Evolutionary conservation across 2,113 vertebrate genomes (phyloP).

Genomic region (Coptodon bakossiorum): DNA sequence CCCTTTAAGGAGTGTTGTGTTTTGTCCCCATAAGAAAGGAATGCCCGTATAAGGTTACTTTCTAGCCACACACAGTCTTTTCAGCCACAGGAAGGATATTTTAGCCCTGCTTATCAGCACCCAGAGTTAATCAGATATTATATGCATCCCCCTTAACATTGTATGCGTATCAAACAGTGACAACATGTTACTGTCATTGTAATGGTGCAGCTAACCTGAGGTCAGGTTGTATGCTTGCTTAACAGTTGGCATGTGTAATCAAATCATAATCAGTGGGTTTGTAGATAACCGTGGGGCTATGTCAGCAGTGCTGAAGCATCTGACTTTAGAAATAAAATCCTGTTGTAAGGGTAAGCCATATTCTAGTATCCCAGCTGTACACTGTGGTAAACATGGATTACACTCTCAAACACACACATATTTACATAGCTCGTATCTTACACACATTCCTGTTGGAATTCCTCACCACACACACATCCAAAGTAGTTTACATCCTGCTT

Average conservation of each 20-base stretch:
- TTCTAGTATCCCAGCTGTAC: not conserved
- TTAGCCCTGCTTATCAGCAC: slow-evolving; percentile 9
- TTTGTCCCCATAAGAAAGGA: not conserved
- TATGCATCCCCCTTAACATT: not conserved
- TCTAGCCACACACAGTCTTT: not conserved
- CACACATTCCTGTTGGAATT: not conserved
- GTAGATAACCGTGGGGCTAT: not conserved
- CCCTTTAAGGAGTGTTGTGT: not conserved
- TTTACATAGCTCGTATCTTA: not conserved
- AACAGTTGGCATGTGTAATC: not conserved
- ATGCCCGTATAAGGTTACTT: not conserved
- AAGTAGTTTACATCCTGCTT: not conserved
- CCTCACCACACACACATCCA: not conserved
- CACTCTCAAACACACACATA: not conserved
- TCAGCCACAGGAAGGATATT: slow-evolving; percentile 1
- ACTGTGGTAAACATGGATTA: not conserved
- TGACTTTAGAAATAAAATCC: not conserved
- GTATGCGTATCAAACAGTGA: not conserved
- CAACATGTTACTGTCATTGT: not conserved
- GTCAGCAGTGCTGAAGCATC: not conserved
- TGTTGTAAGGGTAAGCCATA: not conserved
- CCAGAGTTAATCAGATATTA: slow-evolving; percentile 29
- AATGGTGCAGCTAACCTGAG: not conserved
- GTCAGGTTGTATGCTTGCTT: not conserved
- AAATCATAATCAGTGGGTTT: not conserved